Evolutionary conservation across 2,797 vertebrate genomes (phyloP).

Genomic region (Mus caroli): DNA sequence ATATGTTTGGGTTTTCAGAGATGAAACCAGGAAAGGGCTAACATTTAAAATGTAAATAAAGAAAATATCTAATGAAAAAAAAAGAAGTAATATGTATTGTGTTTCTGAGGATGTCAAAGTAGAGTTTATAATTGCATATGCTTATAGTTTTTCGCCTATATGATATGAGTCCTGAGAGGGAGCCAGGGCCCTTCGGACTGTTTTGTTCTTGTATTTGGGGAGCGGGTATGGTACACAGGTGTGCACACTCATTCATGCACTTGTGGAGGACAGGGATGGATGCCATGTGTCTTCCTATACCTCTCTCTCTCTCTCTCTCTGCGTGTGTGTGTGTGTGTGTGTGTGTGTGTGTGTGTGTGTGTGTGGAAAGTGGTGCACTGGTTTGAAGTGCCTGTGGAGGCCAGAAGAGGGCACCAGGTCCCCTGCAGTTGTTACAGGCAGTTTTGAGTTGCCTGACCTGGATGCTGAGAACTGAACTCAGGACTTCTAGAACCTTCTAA

Average conservation of each 20-base stretch:
- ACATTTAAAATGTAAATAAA: no score
- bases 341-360: neutral
- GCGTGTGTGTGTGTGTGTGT: neutral
- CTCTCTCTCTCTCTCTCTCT: no score
- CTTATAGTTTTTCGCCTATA: neutral
- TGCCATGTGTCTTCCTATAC: neutral
- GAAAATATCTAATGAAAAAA: no score
- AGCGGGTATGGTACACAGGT: no score
- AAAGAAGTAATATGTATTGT: neutral
- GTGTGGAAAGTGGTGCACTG: neutral
- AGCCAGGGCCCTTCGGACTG: neutral
- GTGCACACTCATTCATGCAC: no score
- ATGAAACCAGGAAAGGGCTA: no score
- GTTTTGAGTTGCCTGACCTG: neutral
- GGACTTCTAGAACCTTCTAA: neutral
- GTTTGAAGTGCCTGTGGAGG: neutral
- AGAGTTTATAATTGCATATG: neutral
- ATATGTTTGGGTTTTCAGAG: neutral
- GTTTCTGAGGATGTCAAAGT: neutral
- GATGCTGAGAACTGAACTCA: neutral
- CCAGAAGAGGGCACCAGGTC: neutral
- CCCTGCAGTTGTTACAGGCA: neutral
- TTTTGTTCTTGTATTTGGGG: neutral
- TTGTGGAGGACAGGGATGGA: neutral
- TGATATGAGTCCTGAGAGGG: neutral